phyloP scores from a whole-genome alignment of 2,797 vertebrate species.

The Centropyge bicolor region DNA sequence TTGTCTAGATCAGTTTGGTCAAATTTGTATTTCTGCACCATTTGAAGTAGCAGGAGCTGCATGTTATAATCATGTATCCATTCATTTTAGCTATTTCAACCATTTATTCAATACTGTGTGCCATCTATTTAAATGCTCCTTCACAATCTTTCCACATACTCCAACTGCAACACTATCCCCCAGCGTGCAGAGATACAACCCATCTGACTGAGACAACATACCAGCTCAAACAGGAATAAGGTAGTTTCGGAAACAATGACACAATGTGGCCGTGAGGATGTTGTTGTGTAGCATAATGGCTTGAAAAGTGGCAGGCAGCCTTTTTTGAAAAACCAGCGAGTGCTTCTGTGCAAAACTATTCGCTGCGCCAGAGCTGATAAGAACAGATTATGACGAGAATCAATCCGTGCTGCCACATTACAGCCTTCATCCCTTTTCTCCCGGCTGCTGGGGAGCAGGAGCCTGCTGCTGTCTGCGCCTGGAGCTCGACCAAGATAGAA shows the following conservation, averaged over 20 bases:
- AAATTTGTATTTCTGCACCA: not conserved
- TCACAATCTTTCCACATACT: not conserved
- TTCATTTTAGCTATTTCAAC: not conserved
- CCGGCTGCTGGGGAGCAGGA: constrained; percentile 56
- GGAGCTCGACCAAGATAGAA: constrained; percentile 65
- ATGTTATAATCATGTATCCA: not conserved
- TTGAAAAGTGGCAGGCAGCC: constrained; percentile 63
- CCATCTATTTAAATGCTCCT: not conserved
- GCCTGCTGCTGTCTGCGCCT: constrained; percentile 51
- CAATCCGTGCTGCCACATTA: constrained; percentile 73
- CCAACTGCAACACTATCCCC: not conserved
- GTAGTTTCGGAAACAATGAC: constrained; percentile 63
- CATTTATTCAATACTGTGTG: not conserved
- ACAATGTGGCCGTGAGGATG: constrained; percentile 47
- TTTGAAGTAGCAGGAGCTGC: not conserved
- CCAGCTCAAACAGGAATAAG: constrained; percentile 42
- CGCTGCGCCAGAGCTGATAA: constrained; percentile 57
- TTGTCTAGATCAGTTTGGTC: not conserved
- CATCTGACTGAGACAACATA: constrained; percentile 34
- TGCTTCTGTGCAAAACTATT: constrained; percentile 50
- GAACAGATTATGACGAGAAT: constrained; percentile 70
- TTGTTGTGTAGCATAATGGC: constrained; percentile 44
- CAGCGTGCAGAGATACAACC: constrained; percentile 6
- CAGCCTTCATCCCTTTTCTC: constrained; percentile 62
- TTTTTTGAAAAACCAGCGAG: constrained; percentile 48